Base-by-base conservation (phyloP, 2,888 invertebrate species). In the Papilio gigon region DNA sequence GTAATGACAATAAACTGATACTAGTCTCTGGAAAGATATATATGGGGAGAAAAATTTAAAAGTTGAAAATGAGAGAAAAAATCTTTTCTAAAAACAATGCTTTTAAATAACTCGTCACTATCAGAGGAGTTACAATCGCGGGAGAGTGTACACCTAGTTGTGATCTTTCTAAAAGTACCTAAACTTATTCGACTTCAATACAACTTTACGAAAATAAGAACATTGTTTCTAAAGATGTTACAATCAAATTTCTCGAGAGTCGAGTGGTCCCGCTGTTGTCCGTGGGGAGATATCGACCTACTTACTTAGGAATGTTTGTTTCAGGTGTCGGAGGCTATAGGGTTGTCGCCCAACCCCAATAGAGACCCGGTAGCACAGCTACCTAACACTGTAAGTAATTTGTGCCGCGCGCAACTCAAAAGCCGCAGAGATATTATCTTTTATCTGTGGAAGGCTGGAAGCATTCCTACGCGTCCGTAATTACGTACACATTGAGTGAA, bases 271-370 rank as follows among this genome's bases (percentile, higher is more conserved):
- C 67, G 50, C 59, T 20, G 59, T 44, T 33, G n/a, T 59, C 68
- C 71, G 75, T 71, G 65, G 83, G 82, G 83, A 80, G 77, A 84
- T 79, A 82, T 87, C 88, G 87, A 88, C 89, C 88, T 78, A 86
- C 78, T 84, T 86, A 81, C 73, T 69, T 68, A 76, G 70, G 78
- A 74, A 76, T 83, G 76, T 80, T 87, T 84, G 84, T 87, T 89
- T 75, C 88, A 92, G 91, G 89, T 91, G 81, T 84, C 88, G 65
- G 87, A 84, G 68, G 87, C 89, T 66, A 82, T 90, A 72, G 89
- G 89, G 80, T 82, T 89, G 73, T 79, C 87, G 44, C 88, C 88
- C 74, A 86, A 86, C 63, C 85, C 86, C 79, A 89, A 88, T 76
- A 82, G 87, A 67, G 88, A 88, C 77, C 75, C 87, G 72, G 78